Evolutionary conservation across 1,140 invertebrate genomes (phyloP).

Genomic region (Choristoneura fumiferana): DNA sequence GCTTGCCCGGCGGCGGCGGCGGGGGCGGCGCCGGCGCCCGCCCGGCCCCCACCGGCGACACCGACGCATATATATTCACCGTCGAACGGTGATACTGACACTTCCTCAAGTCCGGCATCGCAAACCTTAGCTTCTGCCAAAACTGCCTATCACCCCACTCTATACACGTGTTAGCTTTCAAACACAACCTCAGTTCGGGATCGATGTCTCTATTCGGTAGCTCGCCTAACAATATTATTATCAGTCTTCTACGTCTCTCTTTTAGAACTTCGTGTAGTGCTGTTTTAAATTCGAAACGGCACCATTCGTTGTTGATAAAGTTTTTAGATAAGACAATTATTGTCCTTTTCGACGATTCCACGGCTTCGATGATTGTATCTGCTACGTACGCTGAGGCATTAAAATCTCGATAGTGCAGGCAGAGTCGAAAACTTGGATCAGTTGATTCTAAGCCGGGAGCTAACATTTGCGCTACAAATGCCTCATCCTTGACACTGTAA

Average conservation of each 20-base stretch:
- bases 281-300: constrained; percentile 94
- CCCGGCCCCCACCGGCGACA: constrained; percentile 76
- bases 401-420: constrained; percentile 90
- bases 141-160: constrained; percentile 96
- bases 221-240: constrained; percentile 92
- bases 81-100: constrained; percentile 81
- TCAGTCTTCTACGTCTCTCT: constrained; percentile 88
- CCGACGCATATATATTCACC: constrained; percentile 83
- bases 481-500: constrained; percentile 94
- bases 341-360: constrained; percentile 92
- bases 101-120: constrained; percentile 88
- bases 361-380: constrained; percentile 93
- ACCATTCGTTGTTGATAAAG: constrained; percentile 96
- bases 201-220: constrained; percentile 92
- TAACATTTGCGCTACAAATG: constrained; percentile 91
- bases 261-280: constrained; percentile 95
- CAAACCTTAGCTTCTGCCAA: constrained; percentile 95
- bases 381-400: constrained; percentile 91
- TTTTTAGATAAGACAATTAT: constrained; percentile 95
- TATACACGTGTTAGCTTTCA: constrained; percentile 93
- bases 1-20: constrained; percentile 81
- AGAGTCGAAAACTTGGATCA: constrained; percentile 87
- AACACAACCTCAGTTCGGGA: constrained; percentile 91
- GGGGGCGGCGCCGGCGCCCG: constrained; percentile 82
- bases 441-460: constrained; percentile 89